Evolutionary conservation across 2,888 invertebrate genomes (phyloP).

Genomic region (Perizoma flavofasciatum): DNA sequence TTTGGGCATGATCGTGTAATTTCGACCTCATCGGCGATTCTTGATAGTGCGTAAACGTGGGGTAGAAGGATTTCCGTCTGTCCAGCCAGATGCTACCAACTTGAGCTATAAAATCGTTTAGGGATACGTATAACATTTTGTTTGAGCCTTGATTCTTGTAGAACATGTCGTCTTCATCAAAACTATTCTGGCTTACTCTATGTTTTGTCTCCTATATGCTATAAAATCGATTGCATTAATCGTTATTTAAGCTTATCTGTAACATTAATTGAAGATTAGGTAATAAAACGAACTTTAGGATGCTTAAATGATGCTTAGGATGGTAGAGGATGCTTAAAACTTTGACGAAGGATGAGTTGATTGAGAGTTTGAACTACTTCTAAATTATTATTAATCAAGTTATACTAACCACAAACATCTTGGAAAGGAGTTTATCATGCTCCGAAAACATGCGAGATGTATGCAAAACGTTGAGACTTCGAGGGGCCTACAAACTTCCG

Average conservation of each 20-base stretch:
- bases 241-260: constrained; percentile 5
- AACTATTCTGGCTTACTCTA: constrained; percentile 1
- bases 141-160: constrained; percentile 3
- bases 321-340: no score
- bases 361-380: constrained; percentile 9
- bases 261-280: constrained; percentile 29
- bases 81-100: constrained; percentile 19
- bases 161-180: constrained; percentile 1
- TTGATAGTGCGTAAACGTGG: constrained; percentile 32
- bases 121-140: constrained; percentile 6
- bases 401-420: not conserved
- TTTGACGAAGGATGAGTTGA: constrained; percentile 22
- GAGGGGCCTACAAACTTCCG: no score
- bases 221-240: constrained; percentile 3
- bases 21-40: constrained; percentile 35
- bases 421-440: no score
- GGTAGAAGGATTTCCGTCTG: constrained; percentile 9
- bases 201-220: not conserved
- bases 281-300: constrained; percentile 28
- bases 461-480: no score
- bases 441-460: no score
- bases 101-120: constrained; percentile 12
- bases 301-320: no score
- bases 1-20: constrained; percentile 32
- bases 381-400: constrained; percentile 5